Evolutionary conservation across 1,140 invertebrate genomes (phyloP).

Genomic region (Augochlora pura): DNA sequence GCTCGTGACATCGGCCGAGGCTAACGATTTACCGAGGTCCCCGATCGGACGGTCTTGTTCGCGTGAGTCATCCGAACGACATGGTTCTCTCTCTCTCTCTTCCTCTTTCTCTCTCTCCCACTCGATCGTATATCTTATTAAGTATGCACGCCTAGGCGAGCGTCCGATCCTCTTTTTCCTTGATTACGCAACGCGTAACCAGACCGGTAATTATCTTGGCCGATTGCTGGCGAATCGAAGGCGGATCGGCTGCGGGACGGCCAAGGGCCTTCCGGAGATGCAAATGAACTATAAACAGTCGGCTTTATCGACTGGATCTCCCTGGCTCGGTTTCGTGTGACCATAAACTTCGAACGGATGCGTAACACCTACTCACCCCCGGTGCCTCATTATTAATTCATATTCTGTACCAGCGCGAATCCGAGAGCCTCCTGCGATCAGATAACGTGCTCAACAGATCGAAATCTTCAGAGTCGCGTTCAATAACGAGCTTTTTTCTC

Average conservation of each 20-base stretch:
- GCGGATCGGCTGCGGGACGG: no score
- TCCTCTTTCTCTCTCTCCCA: not conserved
- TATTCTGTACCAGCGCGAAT: no score
- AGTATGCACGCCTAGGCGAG: not conserved
- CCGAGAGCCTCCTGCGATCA: no score
- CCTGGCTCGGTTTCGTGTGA: not conserved
- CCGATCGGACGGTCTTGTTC: not conserved
- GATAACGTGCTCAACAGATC: no score
- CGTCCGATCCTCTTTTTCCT: slow-evolving; percentile 25
- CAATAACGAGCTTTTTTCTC: no score
- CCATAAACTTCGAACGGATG: no score
- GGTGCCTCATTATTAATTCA: no score
- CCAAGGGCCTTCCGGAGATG: not conserved
- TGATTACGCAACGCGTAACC: slow-evolving; percentile 1
- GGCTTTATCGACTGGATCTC: not conserved
- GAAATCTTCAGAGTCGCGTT: no score
- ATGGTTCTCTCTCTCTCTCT: not conserved
- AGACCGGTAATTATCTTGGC: slow-evolving; percentile 11
- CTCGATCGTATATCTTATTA: no score
- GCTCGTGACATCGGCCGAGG: not conserved
- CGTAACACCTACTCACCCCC: no score
- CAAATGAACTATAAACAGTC: not conserved
- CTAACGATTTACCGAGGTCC: slow-evolving; percentile 15
- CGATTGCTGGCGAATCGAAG: not conserved
- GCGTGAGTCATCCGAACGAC: slow-evolving; percentile 15